Conservation (phyloP, 2,888 invertebrate genomes). For the Tigriopus californicus region DNA sequence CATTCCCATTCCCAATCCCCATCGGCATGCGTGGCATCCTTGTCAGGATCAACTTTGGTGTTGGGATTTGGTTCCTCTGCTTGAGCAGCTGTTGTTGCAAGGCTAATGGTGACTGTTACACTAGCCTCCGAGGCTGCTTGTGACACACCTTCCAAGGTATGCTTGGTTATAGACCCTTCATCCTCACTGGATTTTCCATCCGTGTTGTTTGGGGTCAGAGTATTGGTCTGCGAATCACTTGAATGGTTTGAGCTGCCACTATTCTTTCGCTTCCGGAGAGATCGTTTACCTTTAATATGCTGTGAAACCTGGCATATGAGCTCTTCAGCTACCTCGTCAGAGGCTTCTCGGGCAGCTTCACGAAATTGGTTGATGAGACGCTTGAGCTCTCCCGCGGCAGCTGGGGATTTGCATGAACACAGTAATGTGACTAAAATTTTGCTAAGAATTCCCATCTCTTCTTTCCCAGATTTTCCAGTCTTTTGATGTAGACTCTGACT, state of each 20-base stretch:
- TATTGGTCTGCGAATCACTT: slow-evolving; percentile 9
- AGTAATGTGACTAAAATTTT: slow-evolving; percentile 8
- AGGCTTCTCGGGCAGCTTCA: slow-evolving; percentile 3
- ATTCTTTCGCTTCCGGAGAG: not conserved
- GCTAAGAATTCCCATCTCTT: slow-evolving; percentile 7
- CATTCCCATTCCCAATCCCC: not conserved
- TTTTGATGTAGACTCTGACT: not conserved
- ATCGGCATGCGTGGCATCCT: not conserved
- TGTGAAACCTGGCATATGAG: not conserved
- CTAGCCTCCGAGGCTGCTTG: not conserved
- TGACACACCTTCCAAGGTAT: not conserved
- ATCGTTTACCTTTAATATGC: not conserved
- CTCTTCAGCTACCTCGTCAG: slow-evolving; percentile 4
- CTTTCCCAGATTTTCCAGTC: slow-evolving; percentile 1
- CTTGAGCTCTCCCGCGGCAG: slow-evolving; percentile 1
- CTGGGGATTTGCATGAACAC: slow-evolving; percentile 8
- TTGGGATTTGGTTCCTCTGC: too few species aligned
- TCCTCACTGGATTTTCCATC: slow-evolving; percentile 11
- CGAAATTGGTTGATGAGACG: slow-evolving; percentile 4
- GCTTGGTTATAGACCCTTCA: not conserved
- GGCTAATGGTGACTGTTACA: not conserved
- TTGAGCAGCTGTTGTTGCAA: not conserved
- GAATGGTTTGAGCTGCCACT: not conserved
- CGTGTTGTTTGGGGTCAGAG: slow-evolving; percentile 6
- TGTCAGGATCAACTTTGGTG: not conserved